Percentiles rank a stretch among this genome's conserved stretches.
These are phyloP conservation scores for Orchestes rusci DNA, from an alignment of 2,888 invertebrate genomes.

Conservation along the genomic window DNA sequence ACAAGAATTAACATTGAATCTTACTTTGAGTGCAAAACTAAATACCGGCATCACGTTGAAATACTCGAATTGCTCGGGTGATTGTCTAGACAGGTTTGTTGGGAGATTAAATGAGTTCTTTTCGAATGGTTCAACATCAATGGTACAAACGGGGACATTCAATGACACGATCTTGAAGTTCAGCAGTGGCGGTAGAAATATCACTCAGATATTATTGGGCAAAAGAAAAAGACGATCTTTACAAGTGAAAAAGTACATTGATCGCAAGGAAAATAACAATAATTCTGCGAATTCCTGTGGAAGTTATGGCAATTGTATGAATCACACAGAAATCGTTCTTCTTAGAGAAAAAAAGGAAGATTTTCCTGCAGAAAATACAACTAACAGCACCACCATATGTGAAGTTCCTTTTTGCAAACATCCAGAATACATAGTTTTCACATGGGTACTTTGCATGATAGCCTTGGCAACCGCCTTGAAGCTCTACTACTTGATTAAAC, in stretches of 20 bases:
- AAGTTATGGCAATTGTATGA: no score
- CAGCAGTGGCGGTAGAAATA: slow-evolving; percentile 5
- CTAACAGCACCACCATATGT: background rate
- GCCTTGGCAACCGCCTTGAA: slow-evolving; percentile 88
- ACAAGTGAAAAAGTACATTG: background rate
- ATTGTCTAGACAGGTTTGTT: slow-evolving; percentile 24
- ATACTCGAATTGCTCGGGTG: slow-evolving; percentile 26
- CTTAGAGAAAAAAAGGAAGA: background rate
- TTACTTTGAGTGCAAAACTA: slow-evolving; percentile 42
- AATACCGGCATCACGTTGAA: slow-evolving; percentile 32
- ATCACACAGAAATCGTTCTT: no score
- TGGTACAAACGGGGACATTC: slow-evolving; percentile 6
- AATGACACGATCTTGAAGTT: slow-evolving; percentile 15
- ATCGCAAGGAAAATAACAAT: no score
- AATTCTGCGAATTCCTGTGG: no score
- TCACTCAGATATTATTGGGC: slow-evolving; percentile 11
- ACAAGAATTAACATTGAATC: slow-evolving; percentile 33
- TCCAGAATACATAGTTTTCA: slow-evolving; percentile 87
- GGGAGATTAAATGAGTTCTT: slow-evolving; percentile 10
- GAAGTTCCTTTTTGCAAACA: slow-evolving; percentile 36
- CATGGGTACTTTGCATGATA: slow-evolving; percentile 88
- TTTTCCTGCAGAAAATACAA: background rate
- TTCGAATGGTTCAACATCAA: slow-evolving; percentile 10
- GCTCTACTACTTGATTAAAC: slow-evolving; percentile 80
- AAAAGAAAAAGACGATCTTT: slow-evolving; percentile 9